Evolutionary conservation across 2,888 invertebrate species (phyloP), one percentile per base, ranked within the genome.

Genomic region (Lamellibrachia columna): DNA sequence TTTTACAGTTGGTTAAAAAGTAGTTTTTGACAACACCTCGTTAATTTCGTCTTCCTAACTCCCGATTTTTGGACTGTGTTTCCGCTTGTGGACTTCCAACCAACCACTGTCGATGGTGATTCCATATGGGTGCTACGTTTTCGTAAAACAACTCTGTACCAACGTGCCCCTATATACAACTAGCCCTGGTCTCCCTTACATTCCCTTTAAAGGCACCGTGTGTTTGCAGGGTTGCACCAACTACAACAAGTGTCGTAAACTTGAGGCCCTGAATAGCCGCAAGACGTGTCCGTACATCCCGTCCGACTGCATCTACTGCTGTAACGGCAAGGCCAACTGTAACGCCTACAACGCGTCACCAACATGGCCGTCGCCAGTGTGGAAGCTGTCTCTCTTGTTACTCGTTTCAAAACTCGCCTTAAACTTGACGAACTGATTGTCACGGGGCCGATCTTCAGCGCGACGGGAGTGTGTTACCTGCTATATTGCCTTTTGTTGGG

Each of bases 301-400:
- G 52, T 75, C 75, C 92, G 53, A 92, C 40, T 92, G 92, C n/a
- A 90, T 75, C 1, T 92, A 92, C 90, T 92, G 92, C 90, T 92
- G 92, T 15, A 53, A 53, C 52, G 90, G 22, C 90, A 60, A 52
- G 58, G 90, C 52, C 52, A 15, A 75, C 53, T 92, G 92, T 92
- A 92, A 92, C 92, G 92, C 92, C 11, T 92, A 75, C 60, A 92
- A 53, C 92, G 28, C 53, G 2, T 9, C 91, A 4, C 53, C 91
- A 75, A 6, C 22, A 15, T 22, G 15, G 22, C 75, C 11, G 3
- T 6, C 75, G 15, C 15, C 6, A 4, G 75, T 22, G 75, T 22
- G 75, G 22, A 15, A 15, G 15, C 15, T 75, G 15, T 11, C 15
- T 75, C 75, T 75, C 22, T 6, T 15, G 15, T 75, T 75, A 75